A percentile compares a stretch with the other conserved stretches of the same genome.
Conservation (phyloP, 2,888 invertebrate species). For the Oscheius sp. region DNA sequence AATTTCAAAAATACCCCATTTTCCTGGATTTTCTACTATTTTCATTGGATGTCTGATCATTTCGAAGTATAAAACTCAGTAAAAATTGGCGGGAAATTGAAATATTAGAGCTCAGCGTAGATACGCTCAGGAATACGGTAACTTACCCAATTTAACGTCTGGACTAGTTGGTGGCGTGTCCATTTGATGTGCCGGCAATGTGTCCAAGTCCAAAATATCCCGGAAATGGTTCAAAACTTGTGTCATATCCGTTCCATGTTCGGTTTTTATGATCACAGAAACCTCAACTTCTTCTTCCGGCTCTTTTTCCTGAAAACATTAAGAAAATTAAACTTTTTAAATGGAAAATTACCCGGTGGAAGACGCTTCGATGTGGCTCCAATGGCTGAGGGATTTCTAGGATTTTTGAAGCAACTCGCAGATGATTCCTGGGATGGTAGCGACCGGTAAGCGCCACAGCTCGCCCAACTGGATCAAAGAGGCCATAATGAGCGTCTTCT, state of each 20-base stretch:
- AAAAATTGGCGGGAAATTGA: too few species aligned
- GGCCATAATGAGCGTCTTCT: conserved; percentile 25
- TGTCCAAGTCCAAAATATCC: conserved; percentile 40
- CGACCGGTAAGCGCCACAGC: conserved; percentile 17
- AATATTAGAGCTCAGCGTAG: too few species aligned
- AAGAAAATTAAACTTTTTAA: not conserved
- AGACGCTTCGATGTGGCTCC: conserved; percentile 48
- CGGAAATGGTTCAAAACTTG: conserved; percentile 38
- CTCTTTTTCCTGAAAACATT: conserved; percentile 14
- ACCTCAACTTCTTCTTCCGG: conserved; percentile 51
- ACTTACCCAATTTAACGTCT: conserved; percentile 12
- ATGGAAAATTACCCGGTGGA: conserved; percentile 33
- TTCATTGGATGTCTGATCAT: too few species aligned
- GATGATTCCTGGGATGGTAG: conserved; percentile 13
- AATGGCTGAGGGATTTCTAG: conserved; percentile 41
- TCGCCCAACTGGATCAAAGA: conserved; percentile 21
- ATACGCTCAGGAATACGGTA: too few species aligned
- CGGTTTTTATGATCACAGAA: conserved; percentile 41
- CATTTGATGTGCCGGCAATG: conserved; percentile 44
- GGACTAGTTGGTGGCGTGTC: conserved; percentile 66
- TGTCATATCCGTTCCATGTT: conserved; percentile 33
- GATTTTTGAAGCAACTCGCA: conserved; percentile 4
- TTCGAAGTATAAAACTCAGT: conserved; percentile 10
- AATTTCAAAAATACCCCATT: too few species aligned
- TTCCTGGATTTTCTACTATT: too few species aligned